Evolutionary conservation across 2,113 vertebrate species (phyloP).

Genomic region (Perognathus longimembris): DNA sequence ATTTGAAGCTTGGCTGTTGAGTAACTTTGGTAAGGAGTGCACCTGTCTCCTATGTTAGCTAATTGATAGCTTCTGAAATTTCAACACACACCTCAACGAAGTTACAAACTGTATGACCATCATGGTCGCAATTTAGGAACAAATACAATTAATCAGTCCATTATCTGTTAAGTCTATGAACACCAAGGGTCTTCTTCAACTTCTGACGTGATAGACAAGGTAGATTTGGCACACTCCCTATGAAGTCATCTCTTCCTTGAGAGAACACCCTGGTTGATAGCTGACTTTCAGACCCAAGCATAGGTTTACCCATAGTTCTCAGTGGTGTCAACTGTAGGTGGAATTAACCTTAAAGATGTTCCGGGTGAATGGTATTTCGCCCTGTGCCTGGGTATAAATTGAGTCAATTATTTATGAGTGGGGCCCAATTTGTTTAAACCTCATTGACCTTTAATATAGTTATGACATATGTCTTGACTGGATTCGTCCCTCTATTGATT

Average conservation of each 20-base stretch:
- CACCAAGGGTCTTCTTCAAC: background rate
- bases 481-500: slow-evolving; percentile 82
- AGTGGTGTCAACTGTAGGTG: slow-evolving; percentile 41
- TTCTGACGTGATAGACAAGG: slow-evolving; percentile 35
- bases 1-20: background rate
- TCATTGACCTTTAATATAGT: slow-evolving; percentile 84
- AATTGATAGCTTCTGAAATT: background rate
- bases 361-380: slow-evolving; percentile 73
- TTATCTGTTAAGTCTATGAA: background rate
- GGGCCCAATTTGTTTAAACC: slow-evolving; percentile 83
- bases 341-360: slow-evolving; percentile 69
- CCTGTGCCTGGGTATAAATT: slow-evolving; percentile 68
- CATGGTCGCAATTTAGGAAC: background rate
- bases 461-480: slow-evolving; percentile 83
- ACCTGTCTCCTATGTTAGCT: too few relatives aligned
- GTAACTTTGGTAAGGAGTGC: background rate
- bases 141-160: background rate
- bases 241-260: slow-evolving; percentile 52
- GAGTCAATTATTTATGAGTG: slow-evolving; percentile 85
- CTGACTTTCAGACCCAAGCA: slow-evolving; percentile 58
- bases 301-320: slow-evolving; percentile 66
- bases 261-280: slow-evolving; percentile 68
- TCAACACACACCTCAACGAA: slow-evolving; percentile 53
- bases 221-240: background rate
- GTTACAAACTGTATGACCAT: background rate